phyloP scores from a whole-genome alignment of 2,888 invertebrate species.

The Lacanobia oleracea region DNA sequence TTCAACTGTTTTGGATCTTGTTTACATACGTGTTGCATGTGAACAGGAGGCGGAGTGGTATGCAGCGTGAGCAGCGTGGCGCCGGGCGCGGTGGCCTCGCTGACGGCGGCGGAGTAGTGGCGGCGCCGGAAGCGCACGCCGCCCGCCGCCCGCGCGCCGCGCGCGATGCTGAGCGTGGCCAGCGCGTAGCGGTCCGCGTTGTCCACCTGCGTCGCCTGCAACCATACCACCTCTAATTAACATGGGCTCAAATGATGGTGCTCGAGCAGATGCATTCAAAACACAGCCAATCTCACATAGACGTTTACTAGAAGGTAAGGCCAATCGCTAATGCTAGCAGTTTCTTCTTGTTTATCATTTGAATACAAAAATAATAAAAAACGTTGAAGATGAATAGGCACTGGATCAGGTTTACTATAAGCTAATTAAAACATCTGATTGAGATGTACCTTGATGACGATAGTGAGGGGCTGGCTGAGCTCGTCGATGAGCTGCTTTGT shows the following conservation, averaged over 20 bases:
- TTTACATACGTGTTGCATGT: constrained; percentile 5
- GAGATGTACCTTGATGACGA: constrained; percentile 93
- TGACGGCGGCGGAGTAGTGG: constrained; percentile 92
- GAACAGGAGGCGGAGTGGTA: constrained; percentile 85
- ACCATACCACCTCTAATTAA: background rate
- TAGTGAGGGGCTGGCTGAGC: constrained; percentile 93
- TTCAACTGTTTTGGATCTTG: no score
- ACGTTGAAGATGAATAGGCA: background rate
- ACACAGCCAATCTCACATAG: background rate
- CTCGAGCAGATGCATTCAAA: background rate
- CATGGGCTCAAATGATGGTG: background rate
- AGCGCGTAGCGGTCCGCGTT: constrained; percentile 97
- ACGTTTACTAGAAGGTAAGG: no score
- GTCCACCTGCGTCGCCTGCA: constrained; percentile 94
- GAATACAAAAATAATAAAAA: background rate
- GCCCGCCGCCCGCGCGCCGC: constrained; percentile 89
- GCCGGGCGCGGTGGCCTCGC: constrained; percentile 94
- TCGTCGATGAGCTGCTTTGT: constrained; percentile 89
- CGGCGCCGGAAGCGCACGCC: constrained; percentile 93
- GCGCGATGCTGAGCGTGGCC: constrained; percentile 94
- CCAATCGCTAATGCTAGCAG: no score
- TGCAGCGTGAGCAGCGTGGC: constrained; percentile 93
- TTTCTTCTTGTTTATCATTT: background rate
- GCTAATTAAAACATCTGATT: background rate
- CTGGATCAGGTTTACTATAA: background rate